Evolutionary conservation across 1,140 invertebrate species (phyloP), one percentile per base, ranked within the genome.

Genomic region (Potamilus streckersoni): DNA sequence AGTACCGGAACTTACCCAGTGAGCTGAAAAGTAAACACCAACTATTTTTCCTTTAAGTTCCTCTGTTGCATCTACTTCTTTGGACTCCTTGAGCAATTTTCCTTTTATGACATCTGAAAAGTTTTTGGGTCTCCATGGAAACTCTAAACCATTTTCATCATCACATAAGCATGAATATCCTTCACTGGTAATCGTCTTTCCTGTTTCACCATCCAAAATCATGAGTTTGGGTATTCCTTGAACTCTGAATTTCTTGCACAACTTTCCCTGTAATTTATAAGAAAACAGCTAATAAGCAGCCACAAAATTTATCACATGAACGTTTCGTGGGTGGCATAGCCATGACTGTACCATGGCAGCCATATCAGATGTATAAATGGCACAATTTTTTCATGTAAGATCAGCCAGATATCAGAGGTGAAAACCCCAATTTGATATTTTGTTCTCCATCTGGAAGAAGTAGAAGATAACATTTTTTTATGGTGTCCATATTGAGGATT

Each of bases 11-110:
- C 85, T 79, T 80, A 95, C 94, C 95, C 95, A 95, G 86, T 95
- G 93, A 55, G 95, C 95, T 63, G 94, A 94, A 85, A 96, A 95
- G 86, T 95, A 95, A 80, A 95, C 92, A 17, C 94, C 94, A 83
- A 93, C 93, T 69, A 94, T 92, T 77, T 92, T 93, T 78, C 93
- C 91, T 79, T 85, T 87, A 60, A 91, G 76, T 17, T 81, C 79
- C 65, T 81, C 79, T 16, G 83, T 75, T 58, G 85, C 84, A 65
- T 83, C 76, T n/a, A 89, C 82, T 71, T 86, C 85, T 68, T 92
- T 91, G 2, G 88, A 89, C 55, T 91, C 91, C 71, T 92, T 92
- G 2, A 92, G 91, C 58, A 93, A 88, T 23, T 95, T 89, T 49
- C 91, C 81, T 69, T 83, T 91, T 57, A 89, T 82, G 65, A 89